Conservation (phyloP, 2,113 vertebrate species). For the Recurvirostra avosetta region DNA sequence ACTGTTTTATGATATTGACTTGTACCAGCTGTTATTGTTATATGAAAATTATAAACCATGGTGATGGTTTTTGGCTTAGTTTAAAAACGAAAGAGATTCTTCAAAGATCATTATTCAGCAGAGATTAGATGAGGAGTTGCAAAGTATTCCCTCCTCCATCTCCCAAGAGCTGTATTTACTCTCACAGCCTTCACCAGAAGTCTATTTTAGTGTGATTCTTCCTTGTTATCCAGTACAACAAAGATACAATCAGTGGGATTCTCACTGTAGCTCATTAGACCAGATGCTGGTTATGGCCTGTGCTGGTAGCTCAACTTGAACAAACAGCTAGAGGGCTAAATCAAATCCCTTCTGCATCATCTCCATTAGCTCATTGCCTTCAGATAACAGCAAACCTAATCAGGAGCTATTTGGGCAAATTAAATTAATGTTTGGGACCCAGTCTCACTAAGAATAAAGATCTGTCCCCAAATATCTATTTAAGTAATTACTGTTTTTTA, state of each 20-base stretch:
- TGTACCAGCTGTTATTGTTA: background rate
- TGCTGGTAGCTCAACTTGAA: slow-evolving; percentile 17
- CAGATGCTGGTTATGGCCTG: slow-evolving; percentile 23
- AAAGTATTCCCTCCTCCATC: background rate
- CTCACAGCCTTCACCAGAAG: background rate
- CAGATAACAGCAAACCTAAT: background rate
- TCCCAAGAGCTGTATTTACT: background rate
- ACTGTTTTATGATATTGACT: background rate
- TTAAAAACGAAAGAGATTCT: background rate
- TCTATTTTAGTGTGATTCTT: background rate
- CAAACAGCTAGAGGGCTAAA: slow-evolving; percentile 46
- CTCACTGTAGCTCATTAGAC: slow-evolving; percentile 42
- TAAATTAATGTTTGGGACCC: background rate
- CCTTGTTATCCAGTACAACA: slow-evolving; percentile 17
- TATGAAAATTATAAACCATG: background rate
- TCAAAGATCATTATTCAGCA: background rate
- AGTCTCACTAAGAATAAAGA: background rate
- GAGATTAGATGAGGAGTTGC: background rate
- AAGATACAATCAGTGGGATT: background rate
- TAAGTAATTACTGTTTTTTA: background rate
- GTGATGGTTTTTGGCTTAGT: background rate
- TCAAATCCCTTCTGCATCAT: slow-evolving; percentile 42
- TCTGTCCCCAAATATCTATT: background rate
- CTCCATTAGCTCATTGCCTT: slow-evolving; percentile 24
- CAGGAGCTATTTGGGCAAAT: background rate